Evolutionary conservation across 2,888 invertebrate genomes (phyloP), one percentile per base, ranked within the genome.

Genomic region (Polymixis lichenea): DNA sequence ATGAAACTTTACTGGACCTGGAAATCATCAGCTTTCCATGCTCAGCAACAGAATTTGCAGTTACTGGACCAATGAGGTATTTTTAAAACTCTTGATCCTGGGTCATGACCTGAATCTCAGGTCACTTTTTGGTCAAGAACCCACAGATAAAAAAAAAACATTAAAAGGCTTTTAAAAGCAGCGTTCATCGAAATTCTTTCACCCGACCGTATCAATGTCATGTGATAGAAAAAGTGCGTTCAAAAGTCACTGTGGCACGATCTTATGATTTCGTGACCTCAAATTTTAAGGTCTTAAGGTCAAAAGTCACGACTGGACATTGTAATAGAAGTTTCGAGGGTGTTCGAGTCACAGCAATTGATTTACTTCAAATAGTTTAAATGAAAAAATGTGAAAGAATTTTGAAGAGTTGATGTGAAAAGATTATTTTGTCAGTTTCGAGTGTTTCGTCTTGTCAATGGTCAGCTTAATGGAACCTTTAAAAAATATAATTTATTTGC

Each of bases 291-390:
- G 56, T 46, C 13, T 22, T 32, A 5, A 25, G 72, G 72, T 72
- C 53, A 72, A 28, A 49, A 62, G 75, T 62, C 75, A 75, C 75
- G 75, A 75, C 55, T 46, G 25, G 53, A 38, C 32, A 55, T 49
- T 68, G 58, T 53, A 5, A 66, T 49, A 28, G 49, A 15, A 22
- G 28, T 66, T 28, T 49, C 22, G 22, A n/a, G 25, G 62, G 32
- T 46, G 22, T 22, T 8, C 8, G 25, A 22, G 13, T 19, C 60
- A 22, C 15, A 17, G 22, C 77, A 77, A 75, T 77, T 77, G 77
- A 75, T 75, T 75, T 64, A 75, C 56, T 56, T 49, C n/a, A 0
- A 56, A 75, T 19, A 22, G 13, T 38, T 46, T 13, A 22, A 5
- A 2, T 53, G 32, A 56, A 55, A 62, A 61, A 53, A 43, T 62